Evolutionary conservation across 2,113 vertebrate species (phyloP), one percentile per base, ranked within the genome.

Genomic region (Dicaeum eximium): DNA sequence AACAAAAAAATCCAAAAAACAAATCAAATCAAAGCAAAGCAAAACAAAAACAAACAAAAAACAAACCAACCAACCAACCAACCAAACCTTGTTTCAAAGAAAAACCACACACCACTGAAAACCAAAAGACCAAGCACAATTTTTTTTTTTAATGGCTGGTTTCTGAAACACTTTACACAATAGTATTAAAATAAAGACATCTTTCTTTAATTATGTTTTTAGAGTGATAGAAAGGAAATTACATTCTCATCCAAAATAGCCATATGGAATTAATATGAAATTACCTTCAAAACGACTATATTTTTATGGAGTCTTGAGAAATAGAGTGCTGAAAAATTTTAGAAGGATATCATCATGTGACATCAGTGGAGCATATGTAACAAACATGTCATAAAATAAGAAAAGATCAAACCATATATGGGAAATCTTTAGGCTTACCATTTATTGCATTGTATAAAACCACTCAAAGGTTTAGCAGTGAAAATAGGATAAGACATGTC

Each of bases 91-190:
- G n/a, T n/a, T n/a, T n/a, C n/a, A n/a, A n/a, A 18, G 19, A 15
- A 42, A 72, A 64, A 65, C 9, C 4, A n/a, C 7, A 53, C 13
- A 7, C 9, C 21, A 58, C 28, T 45, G 28, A n/a, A 74, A 53
- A 38, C 4, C 40, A 28, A 21, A 45, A n/a, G 35, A 23, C 1
- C 16, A 51, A 60, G 13, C 1, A 5, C 0, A 40, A 5, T 15
- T 22, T 20, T 44, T 72, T n/a, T n/a, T n/a, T 74, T 69, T 33
- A 19, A 7, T 74, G 19, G 17, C 6, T 28, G 24, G 2, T 62
- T 69, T 67, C 13, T 74, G 21, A 38, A 35, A 37, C 6, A 19
- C 61, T 10, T 69, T 65, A 18, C 18, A 44, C 4, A 65, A 7
- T 3, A 37, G 2, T 64, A 27, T 60, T 64, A 48, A 74, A 88